Evolutionary conservation across 2,113 vertebrate genomes (phyloP).

Genomic region (Mystacornis crossleyi): DNA sequence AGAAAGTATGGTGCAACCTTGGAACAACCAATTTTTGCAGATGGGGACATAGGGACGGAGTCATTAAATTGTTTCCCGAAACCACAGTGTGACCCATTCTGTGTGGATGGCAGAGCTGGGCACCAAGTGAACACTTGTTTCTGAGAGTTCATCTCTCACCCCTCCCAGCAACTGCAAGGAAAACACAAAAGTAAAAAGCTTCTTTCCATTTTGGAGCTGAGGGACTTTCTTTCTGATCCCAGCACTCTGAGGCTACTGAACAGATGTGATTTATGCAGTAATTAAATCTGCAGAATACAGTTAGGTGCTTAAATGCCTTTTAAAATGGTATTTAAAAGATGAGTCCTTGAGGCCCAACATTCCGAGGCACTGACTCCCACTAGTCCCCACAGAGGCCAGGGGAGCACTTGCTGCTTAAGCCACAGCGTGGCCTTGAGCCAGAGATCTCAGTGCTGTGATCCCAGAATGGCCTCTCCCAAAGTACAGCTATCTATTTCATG

Average conservation of each 20-base stretch:
- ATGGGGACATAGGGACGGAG: not conserved
- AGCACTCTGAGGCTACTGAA: not conserved
- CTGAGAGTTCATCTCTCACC: not conserved
- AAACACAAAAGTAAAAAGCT: not conserved
- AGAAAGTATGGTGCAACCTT: not conserved
- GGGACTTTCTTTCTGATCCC: not conserved
- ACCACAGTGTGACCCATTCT: not conserved
- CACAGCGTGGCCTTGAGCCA: not conserved
- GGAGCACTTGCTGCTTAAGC: not conserved
- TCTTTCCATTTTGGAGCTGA: not conserved
- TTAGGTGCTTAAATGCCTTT: not conserved
- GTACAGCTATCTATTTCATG: not conserved
- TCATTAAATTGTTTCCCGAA: not conserved
- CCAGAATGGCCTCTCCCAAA: not conserved
- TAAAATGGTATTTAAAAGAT: not conserved
- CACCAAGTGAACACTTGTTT: not conserved
- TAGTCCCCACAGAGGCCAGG: not conserved
- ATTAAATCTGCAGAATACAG: slow-evolving; percentile 3
- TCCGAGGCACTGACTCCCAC: not conserved
- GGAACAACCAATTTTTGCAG: not conserved
- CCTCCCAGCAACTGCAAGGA: not conserved
- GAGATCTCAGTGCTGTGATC: rapidly evolving
- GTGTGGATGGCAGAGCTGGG: not conserved
- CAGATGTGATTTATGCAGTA: not conserved
- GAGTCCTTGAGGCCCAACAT: not conserved